Evolutionary conservation across 2,113 vertebrate species (phyloP).

Genomic region (Pithys albifrons): DNA sequence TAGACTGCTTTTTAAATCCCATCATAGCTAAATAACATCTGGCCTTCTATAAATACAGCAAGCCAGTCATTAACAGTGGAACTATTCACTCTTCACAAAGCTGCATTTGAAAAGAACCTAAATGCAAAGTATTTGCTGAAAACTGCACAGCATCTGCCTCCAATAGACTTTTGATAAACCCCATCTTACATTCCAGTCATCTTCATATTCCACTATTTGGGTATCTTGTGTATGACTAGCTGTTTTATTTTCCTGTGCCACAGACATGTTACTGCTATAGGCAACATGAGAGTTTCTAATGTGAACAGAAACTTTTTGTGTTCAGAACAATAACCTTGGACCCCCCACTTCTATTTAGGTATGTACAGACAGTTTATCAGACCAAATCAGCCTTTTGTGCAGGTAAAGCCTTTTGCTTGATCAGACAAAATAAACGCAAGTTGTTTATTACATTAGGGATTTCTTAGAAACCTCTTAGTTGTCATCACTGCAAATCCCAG

Average conservation of each 20-base stretch:
- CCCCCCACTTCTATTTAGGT: neutral
- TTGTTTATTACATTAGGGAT: rapidly evolving
- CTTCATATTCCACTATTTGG: neutral
- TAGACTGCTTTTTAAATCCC: conserved; percentile 12
- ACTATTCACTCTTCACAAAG: conserved; percentile 43
- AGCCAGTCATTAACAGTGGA: conserved; percentile 26
- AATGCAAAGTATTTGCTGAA: conserved; percentile 37
- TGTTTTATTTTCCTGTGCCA: neutral
- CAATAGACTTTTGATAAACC: conserved; percentile 4
- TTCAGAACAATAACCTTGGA: neutral
- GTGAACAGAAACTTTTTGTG: neutral
- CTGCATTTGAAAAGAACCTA: conserved; percentile 28
- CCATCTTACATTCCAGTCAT: neutral
- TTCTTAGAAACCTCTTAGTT: neutral
- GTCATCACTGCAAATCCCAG: neutral
- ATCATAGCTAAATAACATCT: conserved; percentile 43
- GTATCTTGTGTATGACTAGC: neutral
- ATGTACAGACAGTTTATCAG: neutral
- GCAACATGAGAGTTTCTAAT: neutral
- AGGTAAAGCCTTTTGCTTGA: neutral
- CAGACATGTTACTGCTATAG: neutral
- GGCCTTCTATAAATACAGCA: conserved; percentile 44
- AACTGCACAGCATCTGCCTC: conserved; percentile 30
- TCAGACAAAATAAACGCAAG: neutral
- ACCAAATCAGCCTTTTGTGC: neutral